These are phyloP conservation scores for Patella depressa DNA, from an alignment of 2,888 invertebrate species.

Conservation along the genomic window DNA sequence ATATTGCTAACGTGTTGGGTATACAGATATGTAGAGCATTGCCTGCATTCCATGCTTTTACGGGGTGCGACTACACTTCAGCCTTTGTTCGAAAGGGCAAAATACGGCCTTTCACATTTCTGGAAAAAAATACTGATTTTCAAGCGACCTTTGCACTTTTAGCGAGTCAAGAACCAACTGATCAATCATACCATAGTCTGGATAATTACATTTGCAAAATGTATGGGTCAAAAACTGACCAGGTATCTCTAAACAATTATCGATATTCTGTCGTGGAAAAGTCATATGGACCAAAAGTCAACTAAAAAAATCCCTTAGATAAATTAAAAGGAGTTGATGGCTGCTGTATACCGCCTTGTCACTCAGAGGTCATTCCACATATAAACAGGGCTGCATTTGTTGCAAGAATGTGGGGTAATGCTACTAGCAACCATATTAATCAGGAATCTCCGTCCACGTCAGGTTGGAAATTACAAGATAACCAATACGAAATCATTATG, in stretches of 20 bases:
- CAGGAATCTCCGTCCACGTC: not conserved
- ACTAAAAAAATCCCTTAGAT: not conserved
- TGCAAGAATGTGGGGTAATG: not conserved
- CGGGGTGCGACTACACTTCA: not conserved
- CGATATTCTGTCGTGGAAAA: not conserved
- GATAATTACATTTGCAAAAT: not conserved
- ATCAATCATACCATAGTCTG: too few relatives aligned
- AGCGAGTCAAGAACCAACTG: too few relatives aligned
- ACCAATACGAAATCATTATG: not conserved
- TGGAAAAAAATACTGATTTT: not conserved
- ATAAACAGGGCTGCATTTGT: not conserved
- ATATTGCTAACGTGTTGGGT: not conserved
- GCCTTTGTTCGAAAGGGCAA: not conserved
- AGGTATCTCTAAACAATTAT: not conserved
- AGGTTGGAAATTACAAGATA: not conserved
- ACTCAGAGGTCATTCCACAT: not conserved
- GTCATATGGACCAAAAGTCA: not conserved
- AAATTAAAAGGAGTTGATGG: not conserved
- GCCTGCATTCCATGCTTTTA: not conserved
- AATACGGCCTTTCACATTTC: not conserved
- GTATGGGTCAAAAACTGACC: not conserved
- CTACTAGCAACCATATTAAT: not conserved
- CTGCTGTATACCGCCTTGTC: not conserved
- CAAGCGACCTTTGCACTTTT: not conserved
- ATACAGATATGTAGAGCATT: not conserved